Evolutionary conservation across 2,888 invertebrate species (phyloP).

Genomic region (Clitarchus hookeri): DNA sequence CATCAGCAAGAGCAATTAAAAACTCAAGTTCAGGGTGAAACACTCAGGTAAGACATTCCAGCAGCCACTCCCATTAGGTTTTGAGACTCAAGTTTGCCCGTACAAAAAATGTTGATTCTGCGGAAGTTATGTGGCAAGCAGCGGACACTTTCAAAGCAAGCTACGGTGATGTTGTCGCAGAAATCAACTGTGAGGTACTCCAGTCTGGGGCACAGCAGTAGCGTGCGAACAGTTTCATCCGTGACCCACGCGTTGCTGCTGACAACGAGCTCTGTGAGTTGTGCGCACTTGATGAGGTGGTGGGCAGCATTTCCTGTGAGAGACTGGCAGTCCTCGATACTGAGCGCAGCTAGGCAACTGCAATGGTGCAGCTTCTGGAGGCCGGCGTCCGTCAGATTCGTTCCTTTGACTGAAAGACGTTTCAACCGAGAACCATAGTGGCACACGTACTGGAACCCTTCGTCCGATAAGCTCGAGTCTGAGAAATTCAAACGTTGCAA

Average conservation of each 20-base stretch:
- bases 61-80: neutral
- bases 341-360: neutral
- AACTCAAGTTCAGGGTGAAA: neutral
- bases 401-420: neutral
- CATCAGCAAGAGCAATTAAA: too few species aligned
- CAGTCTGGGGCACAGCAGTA: neutral
- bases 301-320: neutral
- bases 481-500: neutral
- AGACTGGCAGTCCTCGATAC: neutral
- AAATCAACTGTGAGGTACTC: neutral
- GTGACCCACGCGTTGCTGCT: neutral
- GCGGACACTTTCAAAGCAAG: neutral
- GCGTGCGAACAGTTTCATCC: neutral
- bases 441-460: neutral
- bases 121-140: neutral
- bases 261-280: neutral
- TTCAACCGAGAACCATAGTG: neutral
- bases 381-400: neutral
- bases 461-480: neutral
- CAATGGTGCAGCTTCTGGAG: neutral
- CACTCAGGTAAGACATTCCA: neutral
- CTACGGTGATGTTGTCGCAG: neutral
- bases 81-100: neutral
- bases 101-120: neutral
- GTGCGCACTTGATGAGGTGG: neutral